Evolutionary conservation across 2,113 vertebrate genomes (phyloP).

Genomic region (Copsychus sechellarum): DNA sequence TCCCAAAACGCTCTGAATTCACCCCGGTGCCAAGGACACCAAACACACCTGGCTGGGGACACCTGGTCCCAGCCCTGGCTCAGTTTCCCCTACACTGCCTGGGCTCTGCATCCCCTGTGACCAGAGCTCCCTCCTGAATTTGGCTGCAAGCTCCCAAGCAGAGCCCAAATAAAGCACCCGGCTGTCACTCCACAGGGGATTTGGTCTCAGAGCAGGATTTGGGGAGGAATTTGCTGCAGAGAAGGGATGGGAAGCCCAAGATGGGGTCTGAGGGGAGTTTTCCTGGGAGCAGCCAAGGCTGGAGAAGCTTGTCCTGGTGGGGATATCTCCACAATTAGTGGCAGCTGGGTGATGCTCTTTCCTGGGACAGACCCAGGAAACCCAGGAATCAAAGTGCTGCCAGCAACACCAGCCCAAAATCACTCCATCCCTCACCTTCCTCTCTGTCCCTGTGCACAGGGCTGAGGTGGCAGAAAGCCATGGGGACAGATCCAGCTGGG

Average conservation of each 20-base stretch:
- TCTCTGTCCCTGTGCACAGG: not conserved
- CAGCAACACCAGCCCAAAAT: not conserved
- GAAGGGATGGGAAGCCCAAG: not conserved
- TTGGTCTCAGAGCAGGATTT: not conserved
- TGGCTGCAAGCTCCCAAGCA: not conserved
- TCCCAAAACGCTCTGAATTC: not conserved
- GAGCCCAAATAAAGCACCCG: too few species aligned
- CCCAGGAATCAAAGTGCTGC: not conserved
- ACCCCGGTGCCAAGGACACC: not conserved
- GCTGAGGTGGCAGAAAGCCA: not conserved
- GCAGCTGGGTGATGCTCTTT: not conserved
- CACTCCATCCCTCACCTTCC: not conserved
- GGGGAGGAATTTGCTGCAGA: not conserved
- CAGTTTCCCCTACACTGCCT: not conserved
- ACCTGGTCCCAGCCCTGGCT: not conserved
- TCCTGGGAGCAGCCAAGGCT: not conserved
- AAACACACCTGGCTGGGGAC: fast-evolving
- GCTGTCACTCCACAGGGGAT: fast-evolving
- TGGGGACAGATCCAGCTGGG: fast-evolving
- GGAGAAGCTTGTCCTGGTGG: not conserved
- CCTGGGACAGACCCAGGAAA: fast-evolving
- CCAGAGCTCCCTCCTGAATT: not conserved
- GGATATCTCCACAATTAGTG: fast-evolving
- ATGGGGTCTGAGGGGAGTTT: not conserved
- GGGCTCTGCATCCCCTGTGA: not conserved